Base-by-base conservation (phyloP, 2,797 vertebrate genomes). In the Ptychadena robeensis region DNA sequence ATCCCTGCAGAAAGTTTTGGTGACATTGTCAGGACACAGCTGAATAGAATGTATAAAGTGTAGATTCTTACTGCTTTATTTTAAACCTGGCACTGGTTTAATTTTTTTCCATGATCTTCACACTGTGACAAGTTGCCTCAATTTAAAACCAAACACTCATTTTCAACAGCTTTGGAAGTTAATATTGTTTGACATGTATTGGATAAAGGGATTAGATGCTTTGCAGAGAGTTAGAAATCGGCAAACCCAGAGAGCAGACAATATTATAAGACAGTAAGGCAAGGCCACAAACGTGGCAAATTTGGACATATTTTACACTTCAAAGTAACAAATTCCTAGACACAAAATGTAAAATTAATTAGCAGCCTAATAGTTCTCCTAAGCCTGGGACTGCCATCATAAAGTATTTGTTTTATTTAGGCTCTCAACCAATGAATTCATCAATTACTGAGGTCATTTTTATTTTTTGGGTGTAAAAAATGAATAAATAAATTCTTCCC, bases 101-200 rank as follows among this genome's bases (percentile, higher is more conserved):
- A 67, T 59, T 64, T 61, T 82, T 82, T 82, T 77, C 81, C 73
- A 68, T 82, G 32, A 69, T 44, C 25, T 69, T 76, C 73, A 71
- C 66, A 37, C 28, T 8, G 68, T 34, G 44, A 61, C 34, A 40
- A 27, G 48, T 44, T 82, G 80, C 44, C 73, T 77, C 65, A 71
- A 77, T 82, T 77, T 77, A 15, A 82, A 71, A 28, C 32, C 44
- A 68, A 59, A 57, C 80, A 73, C 64, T 75, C 63, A 44, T 65
- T 77, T 82, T 48, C 66, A 77, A 69, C 53, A 70, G 57, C 73
- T 82, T 82, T 63, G 71, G 72, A 82, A 69, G 80, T 76, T 82
- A 82, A 77, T 73, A 31, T 78, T 83, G 81, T 83, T 83, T 83
- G 81, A 83, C 81, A 77, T 28, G 74, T 72, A n/a, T 53, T 35